Conservation (phyloP, 2,797 vertebrate species). For the Tolypeutes matacus region DNA sequence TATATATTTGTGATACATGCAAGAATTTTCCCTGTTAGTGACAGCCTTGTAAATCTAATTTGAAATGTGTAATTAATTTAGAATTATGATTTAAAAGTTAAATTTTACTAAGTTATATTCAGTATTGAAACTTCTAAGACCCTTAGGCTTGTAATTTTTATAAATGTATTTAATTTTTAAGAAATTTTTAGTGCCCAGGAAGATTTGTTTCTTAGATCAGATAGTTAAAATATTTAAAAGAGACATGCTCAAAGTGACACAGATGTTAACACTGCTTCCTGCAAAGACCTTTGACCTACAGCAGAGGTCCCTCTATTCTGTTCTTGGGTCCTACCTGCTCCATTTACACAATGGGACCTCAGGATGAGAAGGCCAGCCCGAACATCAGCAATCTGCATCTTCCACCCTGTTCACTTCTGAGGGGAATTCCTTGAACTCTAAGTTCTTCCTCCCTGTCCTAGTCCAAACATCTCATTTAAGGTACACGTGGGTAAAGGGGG, state of each 20-base stretch:
- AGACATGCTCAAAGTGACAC: background rate
- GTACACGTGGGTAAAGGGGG: background rate
- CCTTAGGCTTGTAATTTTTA: constrained; percentile 28
- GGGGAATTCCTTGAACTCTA: background rate
- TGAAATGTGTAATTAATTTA: constrained; percentile 59
- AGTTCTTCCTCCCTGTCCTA: background rate
- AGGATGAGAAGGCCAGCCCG: background rate
- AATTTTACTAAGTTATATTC: constrained; percentile 52
- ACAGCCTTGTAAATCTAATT: constrained; percentile 65
- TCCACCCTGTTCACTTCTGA: background rate
- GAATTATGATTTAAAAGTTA: constrained; percentile 51
- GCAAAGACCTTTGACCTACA: background rate
- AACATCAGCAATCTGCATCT: background rate
- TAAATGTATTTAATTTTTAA: constrained; percentile 19
- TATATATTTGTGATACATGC: constrained; percentile 30
- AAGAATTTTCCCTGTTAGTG: constrained; percentile 32
- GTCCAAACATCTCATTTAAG: background rate
- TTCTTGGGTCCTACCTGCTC: background rate
- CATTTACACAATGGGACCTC: background rate
- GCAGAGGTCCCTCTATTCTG: background rate
- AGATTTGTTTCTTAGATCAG: constrained; percentile 32
- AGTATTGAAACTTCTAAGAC: constrained; percentile 43
- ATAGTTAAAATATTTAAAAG: constrained; percentile 6
- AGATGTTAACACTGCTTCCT: background rate
- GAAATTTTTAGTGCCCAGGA: background rate